phyloP scores from a whole-genome alignment of 2,888 invertebrate genomes.

The Maniola hyperantus region DNA sequence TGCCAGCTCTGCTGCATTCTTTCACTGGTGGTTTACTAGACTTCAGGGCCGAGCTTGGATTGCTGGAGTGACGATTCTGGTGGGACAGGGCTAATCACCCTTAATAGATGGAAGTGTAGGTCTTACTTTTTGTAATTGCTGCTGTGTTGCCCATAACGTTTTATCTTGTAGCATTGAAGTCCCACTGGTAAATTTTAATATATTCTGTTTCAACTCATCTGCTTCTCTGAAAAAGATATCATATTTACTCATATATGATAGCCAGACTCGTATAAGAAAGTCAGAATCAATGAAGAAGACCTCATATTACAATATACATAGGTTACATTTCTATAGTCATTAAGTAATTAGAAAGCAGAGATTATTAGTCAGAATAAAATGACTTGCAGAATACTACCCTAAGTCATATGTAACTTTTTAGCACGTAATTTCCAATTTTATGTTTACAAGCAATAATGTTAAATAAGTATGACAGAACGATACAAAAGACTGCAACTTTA shows the following conservation, averaged over 20 bases:
- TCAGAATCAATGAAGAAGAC: too few species aligned
- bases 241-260: not conserved
- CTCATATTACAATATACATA: too few species aligned
- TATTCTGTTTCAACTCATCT: slow-evolving; percentile 87
- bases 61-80: too few species aligned
- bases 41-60: too few species aligned
- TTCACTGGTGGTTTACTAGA: too few species aligned
- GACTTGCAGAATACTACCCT: not conserved
- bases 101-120: not conserved
- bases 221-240: slow-evolving; percentile 83
- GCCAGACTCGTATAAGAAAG: too few species aligned
- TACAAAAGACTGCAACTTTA: slow-evolving; percentile 21
- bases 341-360: too few species aligned
- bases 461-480: not conserved
- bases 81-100: too few species aligned
- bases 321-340: too few species aligned
- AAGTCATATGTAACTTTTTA: not conserved
- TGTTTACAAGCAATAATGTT: not conserved
- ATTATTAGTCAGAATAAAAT: not conserved
- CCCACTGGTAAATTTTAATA: slow-evolving; percentile 84
- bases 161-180: slow-evolving; percentile 75
- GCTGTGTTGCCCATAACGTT: slow-evolving; percentile 71
- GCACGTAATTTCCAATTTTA: not conserved
- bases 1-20: too few species aligned
- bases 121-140: slow-evolving; percentile 73